Conservation (phyloP, 2,797 vertebrate species). For the Peromyscus eremicus region DNA sequence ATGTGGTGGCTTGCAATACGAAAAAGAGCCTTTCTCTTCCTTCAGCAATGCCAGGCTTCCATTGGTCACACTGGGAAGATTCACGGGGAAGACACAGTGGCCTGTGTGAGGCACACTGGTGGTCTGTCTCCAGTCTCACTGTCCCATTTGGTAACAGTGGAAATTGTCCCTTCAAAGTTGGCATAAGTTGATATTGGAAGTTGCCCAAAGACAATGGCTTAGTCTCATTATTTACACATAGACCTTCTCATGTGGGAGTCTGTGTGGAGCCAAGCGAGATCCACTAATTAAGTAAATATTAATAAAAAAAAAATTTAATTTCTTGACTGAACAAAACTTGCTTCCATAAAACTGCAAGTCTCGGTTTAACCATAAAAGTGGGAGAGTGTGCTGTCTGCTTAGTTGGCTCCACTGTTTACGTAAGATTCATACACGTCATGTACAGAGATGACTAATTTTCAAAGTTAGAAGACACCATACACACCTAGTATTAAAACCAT, state of each 20-base stretch:
- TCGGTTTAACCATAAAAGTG: conserved; percentile 22
- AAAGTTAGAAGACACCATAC: conserved; percentile 19
- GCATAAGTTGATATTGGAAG: neutral
- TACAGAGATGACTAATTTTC: neutral
- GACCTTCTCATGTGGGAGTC: conserved; percentile 26
- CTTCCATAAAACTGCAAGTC: neutral
- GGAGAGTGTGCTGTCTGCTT: neutral
- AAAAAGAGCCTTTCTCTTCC: conserved; percentile 65
- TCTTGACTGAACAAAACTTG: conserved; percentile 50
- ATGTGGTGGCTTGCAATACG: conserved; percentile 33
- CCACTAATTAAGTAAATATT: conserved; percentile 67
- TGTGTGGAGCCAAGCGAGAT: conserved; percentile 31
- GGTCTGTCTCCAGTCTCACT: conserved; percentile 42
- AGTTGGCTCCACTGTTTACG: neutral
- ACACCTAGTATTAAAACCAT: conserved; percentile 64
- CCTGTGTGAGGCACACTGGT: neutral
- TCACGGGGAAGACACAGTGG: neutral
- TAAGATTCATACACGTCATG: neutral
- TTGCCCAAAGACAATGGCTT: conserved; percentile 48
- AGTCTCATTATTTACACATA: conserved; percentile 55
- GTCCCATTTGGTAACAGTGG: neutral
- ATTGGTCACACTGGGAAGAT: neutral
- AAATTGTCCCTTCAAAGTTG: neutral
- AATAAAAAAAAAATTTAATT: conserved; percentile 58
- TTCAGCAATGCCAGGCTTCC: conserved; percentile 31